Evolutionary conservation across 1,140 invertebrate species (phyloP).

Genomic region (Drosophila micromelanica): DNA sequence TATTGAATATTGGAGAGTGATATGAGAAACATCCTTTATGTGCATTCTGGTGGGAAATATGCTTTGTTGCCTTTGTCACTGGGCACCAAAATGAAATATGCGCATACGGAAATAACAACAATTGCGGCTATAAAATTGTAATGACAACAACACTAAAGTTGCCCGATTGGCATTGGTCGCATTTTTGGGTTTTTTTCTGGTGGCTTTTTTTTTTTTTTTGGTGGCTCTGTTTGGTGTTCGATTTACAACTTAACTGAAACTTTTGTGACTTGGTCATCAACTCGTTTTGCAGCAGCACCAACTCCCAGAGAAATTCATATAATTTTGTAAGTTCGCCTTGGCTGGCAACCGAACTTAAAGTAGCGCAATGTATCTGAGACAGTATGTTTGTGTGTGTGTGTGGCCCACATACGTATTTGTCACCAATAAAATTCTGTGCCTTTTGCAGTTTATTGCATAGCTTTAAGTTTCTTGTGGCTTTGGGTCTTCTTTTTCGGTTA

Average conservation of each 20-base stretch:
- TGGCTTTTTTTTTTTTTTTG: conserved; percentile 18
- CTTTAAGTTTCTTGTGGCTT: conserved; percentile 26
- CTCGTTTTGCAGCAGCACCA: conserved; percentile 57
- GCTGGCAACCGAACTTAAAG: conserved; percentile 38
- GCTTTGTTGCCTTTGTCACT: conserved; percentile 39
- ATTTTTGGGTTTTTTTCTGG: conserved; percentile 42
- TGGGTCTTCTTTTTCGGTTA: background rate
- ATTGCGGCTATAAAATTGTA: conserved; percentile 74
- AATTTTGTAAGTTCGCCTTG: conserved; percentile 33
- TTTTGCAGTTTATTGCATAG: conserved; percentile 45
- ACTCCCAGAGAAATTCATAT: conserved; percentile 44
- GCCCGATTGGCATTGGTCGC: conserved; percentile 61
- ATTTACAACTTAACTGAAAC: conserved; percentile 65
- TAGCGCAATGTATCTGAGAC: conserved; percentile 34
- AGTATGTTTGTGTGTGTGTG: conserved; percentile 8
- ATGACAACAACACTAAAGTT: conserved; percentile 55
- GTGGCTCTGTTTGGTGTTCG: conserved; percentile 36
- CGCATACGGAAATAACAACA: conserved; percentile 76
- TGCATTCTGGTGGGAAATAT: conserved; percentile 38
- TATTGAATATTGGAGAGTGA: background rate
- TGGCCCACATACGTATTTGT: conserved; percentile 40
- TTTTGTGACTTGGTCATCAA: conserved; percentile 74
- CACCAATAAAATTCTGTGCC: conserved; percentile 36
- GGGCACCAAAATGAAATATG: conserved; percentile 63
- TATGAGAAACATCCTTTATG: conserved; percentile 34